A percentile compares a stretch with the other conserved stretches of the same genome.
Conservation (phyloP, 1,140 invertebrate genomes). For the Cotesia typhae region DNA sequence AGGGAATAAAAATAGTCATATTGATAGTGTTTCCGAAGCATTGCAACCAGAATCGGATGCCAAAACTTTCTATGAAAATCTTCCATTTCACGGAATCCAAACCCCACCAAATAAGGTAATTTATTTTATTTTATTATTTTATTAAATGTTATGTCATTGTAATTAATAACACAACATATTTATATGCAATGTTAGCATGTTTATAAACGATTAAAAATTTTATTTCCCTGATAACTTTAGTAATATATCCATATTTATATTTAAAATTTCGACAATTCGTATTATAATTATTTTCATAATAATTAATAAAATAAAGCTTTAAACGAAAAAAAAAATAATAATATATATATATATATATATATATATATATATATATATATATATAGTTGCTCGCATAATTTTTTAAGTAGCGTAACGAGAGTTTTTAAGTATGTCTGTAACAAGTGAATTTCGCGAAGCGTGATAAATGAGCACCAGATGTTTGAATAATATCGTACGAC, state of each 20-base stretch:
- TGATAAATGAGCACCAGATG: slow-evolving; percentile 42
- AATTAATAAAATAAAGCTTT: too few species aligned
- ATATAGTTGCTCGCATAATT: not conserved
- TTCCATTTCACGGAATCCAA: slow-evolving; percentile 91
- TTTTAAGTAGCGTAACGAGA: slow-evolving; percentile 20
- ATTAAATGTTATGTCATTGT: not conserved
- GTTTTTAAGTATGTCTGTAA: slow-evolving; percentile 6
- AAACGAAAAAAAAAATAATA: too few species aligned
- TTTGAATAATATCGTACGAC: slow-evolving; percentile 36
- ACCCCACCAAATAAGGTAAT: slow-evolving; percentile 89
- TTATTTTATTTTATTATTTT: slow-evolving; percentile 6
- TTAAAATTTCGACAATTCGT: not conserved
- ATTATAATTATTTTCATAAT: too few species aligned
- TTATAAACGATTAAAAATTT: not conserved
- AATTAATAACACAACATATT: not conserved
- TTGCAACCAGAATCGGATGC: slow-evolving; percentile 61
- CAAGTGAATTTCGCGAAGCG: slow-evolving; percentile 39
- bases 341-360: too few species aligned
- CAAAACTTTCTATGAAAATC: slow-evolving; percentile 89
- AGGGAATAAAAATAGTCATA: slow-evolving; percentile 59
- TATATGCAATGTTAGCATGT: not conserved
- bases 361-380: too few species aligned
- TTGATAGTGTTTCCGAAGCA: slow-evolving; percentile 62
- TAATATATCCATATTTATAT: not conserved
- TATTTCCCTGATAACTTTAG: too few species aligned